phyloP scores from a whole-genome alignment of 2,797 vertebrate species.

The Parotocinclus haroldoi region DNA sequence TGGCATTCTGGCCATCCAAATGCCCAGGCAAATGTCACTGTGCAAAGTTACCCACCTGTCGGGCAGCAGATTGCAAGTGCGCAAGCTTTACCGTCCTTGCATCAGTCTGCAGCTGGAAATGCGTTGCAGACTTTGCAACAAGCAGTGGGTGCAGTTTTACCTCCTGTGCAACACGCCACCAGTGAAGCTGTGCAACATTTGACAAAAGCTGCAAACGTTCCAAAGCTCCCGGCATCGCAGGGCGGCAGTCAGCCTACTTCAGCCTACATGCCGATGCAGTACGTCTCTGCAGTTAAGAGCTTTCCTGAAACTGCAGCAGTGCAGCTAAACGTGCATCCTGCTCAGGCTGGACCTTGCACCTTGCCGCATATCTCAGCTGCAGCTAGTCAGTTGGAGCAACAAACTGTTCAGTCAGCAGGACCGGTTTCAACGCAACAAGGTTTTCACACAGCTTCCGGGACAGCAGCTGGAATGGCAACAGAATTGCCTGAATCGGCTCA shows the following conservation, averaged over 20 bases:
- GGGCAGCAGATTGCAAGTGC: slow-evolving; percentile 4
- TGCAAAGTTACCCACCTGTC: slow-evolving; percentile 2
- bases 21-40: not conserved
- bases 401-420: slow-evolving; percentile 4
- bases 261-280: slow-evolving; percentile 52
- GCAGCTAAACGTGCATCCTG: slow-evolving; percentile 17
- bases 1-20: slow-evolving; percentile 5
- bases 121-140: slow-evolving; percentile 3
- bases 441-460: not conserved
- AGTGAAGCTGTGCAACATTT: not conserved
- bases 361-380: not conserved
- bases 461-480: not conserved
- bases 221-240: slow-evolving; percentile 44
- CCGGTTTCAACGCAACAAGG: slow-evolving; percentile 24
- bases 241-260: slow-evolving; percentile 57
- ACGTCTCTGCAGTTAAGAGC: slow-evolving; percentile 51
- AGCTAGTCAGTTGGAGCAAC: not conserved
- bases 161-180: slow-evolving; percentile 43
- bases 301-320: slow-evolving; percentile 34
- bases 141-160: not conserved
- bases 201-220: slow-evolving; percentile 22
- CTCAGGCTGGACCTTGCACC: slow-evolving; percentile 12
- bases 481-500: slow-evolving; percentile 17
- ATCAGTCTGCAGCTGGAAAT: slow-evolving; percentile 5
- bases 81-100: not conserved